Conservation (phyloP, 2,113 vertebrate species). For the Raja brachyura region DNA sequence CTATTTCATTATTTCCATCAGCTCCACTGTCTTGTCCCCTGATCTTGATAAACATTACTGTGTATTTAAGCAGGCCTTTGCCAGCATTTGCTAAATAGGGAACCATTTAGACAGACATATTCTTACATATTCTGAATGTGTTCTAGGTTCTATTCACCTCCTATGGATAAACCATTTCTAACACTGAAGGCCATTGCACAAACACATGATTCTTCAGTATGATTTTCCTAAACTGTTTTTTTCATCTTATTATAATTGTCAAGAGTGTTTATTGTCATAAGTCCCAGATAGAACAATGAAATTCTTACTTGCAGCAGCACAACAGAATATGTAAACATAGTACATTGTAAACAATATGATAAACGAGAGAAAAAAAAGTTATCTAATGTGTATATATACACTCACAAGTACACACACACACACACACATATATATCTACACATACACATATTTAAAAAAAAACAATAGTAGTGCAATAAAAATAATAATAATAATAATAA, state of each 20-base stretch:
- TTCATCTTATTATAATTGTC: neutral
- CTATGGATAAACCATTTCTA: too few species aligned
- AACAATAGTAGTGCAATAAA: too few species aligned
- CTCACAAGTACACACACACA: too few species aligned
- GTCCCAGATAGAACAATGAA: too few species aligned
- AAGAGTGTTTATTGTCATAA: too few species aligned
- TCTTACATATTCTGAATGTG: neutral
- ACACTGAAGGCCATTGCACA: neutral
- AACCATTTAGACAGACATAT: neutral
- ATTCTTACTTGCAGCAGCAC: too few species aligned
- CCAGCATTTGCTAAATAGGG: neutral
- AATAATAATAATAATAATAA: too few species aligned
- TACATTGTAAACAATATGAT: too few species aligned
- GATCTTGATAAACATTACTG: neutral
- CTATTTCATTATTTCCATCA: neutral
- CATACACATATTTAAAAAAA: neutral
- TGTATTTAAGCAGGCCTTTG: neutral
- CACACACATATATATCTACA: too few species aligned
- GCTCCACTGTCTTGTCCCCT: neutral
- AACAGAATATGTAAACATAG: too few species aligned
- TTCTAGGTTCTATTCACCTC: neutral
- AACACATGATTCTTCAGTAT: neutral
- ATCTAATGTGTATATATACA: too few species aligned
- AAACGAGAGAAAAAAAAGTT: too few species aligned
- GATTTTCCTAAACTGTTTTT: neutral